Conservation (phyloP, 1,140 invertebrate genomes). For the Coenobita brevimanus region DNA sequence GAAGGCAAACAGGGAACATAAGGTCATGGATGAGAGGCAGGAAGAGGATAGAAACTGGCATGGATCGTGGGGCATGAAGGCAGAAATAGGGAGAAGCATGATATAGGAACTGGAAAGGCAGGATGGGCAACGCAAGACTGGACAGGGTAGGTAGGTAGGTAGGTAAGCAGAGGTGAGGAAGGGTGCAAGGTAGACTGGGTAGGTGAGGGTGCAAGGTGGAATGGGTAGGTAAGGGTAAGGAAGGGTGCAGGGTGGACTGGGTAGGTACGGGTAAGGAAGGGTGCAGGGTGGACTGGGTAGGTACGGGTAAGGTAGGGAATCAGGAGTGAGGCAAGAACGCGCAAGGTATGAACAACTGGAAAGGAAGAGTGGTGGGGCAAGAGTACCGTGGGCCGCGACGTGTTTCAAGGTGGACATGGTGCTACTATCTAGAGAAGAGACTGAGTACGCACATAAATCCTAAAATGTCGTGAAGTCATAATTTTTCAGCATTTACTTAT, state of each 20-base stretch:
- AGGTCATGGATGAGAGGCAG: neutral
- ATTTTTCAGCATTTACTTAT: no score
- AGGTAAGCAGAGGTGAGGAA: neutral
- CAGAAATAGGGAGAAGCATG: neutral
- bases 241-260: neutral
- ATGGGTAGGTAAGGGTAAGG: conserved; percentile 7
- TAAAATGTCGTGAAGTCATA: no score
- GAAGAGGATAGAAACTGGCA: neutral
- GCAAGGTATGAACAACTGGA: neutral
- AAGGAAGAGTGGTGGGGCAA: neutral
- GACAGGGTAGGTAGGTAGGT: neutral
- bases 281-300: neutral
- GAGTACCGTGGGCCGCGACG: neutral
- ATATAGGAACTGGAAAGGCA: neutral
- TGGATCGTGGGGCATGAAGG: neutral
- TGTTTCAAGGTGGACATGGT: no score
- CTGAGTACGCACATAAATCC: no score
- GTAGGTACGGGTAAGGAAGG: neutral
- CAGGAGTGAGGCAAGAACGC: neutral
- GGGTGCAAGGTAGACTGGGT: no score
- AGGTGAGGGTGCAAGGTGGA: neutral
- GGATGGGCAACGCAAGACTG: no score
- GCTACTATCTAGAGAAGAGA: no score
- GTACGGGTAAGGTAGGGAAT: neutral
- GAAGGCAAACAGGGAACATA: no score